Base-by-base conservation (phyloP, 2,888 invertebrate species). In the Monochamus alternatus region DNA sequence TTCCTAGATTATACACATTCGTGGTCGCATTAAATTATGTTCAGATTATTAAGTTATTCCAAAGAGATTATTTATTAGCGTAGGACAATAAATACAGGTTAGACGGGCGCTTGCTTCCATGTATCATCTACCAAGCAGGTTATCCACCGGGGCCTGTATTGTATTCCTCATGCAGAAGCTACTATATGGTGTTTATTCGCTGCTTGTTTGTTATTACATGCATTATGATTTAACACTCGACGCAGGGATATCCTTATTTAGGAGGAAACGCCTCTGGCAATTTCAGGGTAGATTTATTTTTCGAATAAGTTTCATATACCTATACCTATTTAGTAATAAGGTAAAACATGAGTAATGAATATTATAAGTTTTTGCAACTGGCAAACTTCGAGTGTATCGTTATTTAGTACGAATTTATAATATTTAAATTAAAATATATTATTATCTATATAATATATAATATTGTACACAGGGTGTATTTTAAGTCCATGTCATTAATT, bases 1-100 rank as follows among this genome's bases (percentile, higher is more conserved):
- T 81, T 78, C 80, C 80, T 81, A 81, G 79, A 78, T 81, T 80
- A 78, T 69, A 75, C 71, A 66, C 77, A 68, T 73, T 78, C 77
- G 70, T 77, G 79, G 78, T 80, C 80, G 76, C 66, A 78, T 78
- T 81, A 78, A 81, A 74, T 81, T 81, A 80, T 80, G 80, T 79
- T 78, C 74, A 80, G 80, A 81, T 81, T 81, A 81, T 81, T 81
- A 81, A 81, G 81, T 81, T 81, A 81, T 81, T 77, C 74, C 73
- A 32, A 66, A 38, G 72, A 30, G 66, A 62, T 74, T 77, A 80
- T 79, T 78, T 78, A 77, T 77, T 71, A 69, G 68, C 69, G 75
- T 64, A 58, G 79, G 64, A 44, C 43, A 76, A 78, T 80, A 76
- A 78, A 80, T 78, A 78, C 75, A 62, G 70, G 75, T 75, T 79